phyloP scores from a whole-genome alignment of 2,888 invertebrate species.

The Phanerotoma sp. region DNA sequence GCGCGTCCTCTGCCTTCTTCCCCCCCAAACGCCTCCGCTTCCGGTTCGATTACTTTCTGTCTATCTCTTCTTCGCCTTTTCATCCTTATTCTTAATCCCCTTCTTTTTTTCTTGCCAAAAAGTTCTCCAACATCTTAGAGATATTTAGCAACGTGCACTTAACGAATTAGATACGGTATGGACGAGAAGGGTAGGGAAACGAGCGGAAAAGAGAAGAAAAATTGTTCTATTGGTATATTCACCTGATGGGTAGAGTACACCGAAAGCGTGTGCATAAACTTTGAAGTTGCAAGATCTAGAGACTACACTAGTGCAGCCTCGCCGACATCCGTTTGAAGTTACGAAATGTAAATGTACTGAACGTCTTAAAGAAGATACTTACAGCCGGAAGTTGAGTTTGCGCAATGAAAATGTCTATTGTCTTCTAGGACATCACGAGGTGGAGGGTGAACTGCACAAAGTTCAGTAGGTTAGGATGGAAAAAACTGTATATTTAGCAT shows the following conservation, averaged over 20 bases:
- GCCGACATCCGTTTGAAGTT: constrained; percentile 56
- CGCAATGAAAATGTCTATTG: constrained; percentile 50
- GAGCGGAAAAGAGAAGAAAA: background rate
- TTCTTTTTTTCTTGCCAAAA: background rate
- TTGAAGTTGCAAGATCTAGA: constrained; percentile 2
- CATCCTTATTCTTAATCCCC: too few species aligned
- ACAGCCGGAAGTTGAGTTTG: constrained; percentile 50
- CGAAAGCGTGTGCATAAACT: constrained; percentile 8
- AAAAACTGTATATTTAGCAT: too few species aligned
- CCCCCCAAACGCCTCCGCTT: constrained; percentile 16
- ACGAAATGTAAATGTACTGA: constrained; percentile 22
- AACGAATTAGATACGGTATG: background rate
- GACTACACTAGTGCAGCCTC: constrained; percentile 49
- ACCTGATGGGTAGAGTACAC: background rate
- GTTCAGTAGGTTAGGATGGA: too few species aligned
- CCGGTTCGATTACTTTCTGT: constrained; percentile 9
- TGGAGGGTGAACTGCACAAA: background rate
- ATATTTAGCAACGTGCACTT: background rate
- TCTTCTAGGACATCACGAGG: constrained; percentile 43
- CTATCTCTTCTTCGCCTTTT: too few species aligned
- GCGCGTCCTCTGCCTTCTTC: constrained; percentile 44
- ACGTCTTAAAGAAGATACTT: constrained; percentile 34
- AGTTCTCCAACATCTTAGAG: background rate
- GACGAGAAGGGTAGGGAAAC: too few species aligned
- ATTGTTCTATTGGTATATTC: too few species aligned